Conservation (phyloP, 1,140 invertebrate genomes). For the Musca vetustissima region DNA sequence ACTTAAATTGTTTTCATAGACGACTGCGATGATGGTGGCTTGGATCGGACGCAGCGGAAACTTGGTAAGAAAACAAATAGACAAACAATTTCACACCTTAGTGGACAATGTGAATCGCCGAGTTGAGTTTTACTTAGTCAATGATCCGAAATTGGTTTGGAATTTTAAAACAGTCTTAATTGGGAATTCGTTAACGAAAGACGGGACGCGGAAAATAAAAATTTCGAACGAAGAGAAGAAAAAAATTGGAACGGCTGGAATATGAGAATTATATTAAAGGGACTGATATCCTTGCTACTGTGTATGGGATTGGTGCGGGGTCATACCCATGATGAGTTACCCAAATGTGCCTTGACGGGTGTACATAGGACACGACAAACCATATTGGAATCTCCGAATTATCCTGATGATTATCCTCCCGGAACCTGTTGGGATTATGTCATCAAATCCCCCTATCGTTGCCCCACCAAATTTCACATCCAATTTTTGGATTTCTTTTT, state of each 20-base stretch:
- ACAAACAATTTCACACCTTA: slow-evolving; percentile 18
- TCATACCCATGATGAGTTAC: slow-evolving; percentile 42
- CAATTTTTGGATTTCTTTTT: slow-evolving; percentile 62
- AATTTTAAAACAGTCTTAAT: slow-evolving; percentile 5
- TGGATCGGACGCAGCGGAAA: not conserved
- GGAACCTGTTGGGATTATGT: slow-evolving; percentile 58
- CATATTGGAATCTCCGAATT: slow-evolving; percentile 57
- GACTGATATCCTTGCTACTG: too few relatives aligned
- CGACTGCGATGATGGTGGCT: not conserved
- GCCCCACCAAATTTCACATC: slow-evolving; percentile 59
- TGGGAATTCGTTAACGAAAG: slow-evolving; percentile 1
- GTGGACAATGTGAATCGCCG: slow-evolving; percentile 2
- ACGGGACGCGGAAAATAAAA: not conserved
- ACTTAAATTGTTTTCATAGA: slow-evolving; percentile 23
- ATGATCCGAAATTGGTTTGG: not conserved
- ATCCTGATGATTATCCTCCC: slow-evolving; percentile 57
- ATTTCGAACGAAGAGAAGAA: not conserved
- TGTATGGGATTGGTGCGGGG: not conserved
- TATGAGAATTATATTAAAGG: not conserved
- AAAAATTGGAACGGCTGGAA: not conserved
- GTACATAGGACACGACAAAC: slow-evolving; percentile 49
- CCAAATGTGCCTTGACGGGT: slow-evolving; percentile 44
- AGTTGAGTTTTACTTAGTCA: too few relatives aligned
- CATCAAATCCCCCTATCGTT: slow-evolving; percentile 57
- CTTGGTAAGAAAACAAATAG: not conserved